Base-by-base conservation (phyloP, 2,113 vertebrate species). In the Artemisiospiza belli region DNA sequence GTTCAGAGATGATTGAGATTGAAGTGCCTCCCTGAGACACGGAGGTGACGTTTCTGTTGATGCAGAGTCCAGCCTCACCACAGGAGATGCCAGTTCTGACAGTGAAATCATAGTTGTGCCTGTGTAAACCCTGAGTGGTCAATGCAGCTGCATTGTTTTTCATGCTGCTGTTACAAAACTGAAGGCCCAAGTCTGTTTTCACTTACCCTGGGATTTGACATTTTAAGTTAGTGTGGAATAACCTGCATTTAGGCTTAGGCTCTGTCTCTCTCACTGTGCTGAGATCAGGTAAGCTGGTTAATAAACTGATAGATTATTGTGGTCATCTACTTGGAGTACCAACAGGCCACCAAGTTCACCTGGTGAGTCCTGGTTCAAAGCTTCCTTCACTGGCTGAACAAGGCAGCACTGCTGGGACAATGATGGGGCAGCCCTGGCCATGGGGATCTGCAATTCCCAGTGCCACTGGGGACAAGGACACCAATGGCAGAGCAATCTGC, bases 21-120 rank as follows among this genome's bases (percentile, higher is more conserved):
- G 85, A 96, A 94, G 86, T 77, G 67, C 55, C 90, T 93, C 55
- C 70, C 58, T 66, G 62, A 95, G 88, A 78, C 35, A 22, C 0
- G 1, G 57, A 78, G 81, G 85, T 90, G 72, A 83, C 37, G 33
- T 93, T 97, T 90, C 51, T 3, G 3, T 62, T 57, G 76, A 68
- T 64, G 46, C 58, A 17, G 52, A 52, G 88, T 43, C 61, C 89
- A 58, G 66, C 2, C 20, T 93, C 93, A 55, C 92, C 9, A 9
- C 41, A n/a, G 83, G 94, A 90, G 88, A 83, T 93, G 90, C 83
- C 64, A 88, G 57, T 62, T 93, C 67, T 94, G 94, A 94, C 92
- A 94, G 88, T 2, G 1, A 93, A 68, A 95, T 84, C 66, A 61
- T 77, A 61, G 76, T 89, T 92, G 64, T 0, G 2, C 51, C 59